These are phyloP conservation scores for Adelphocoris suturalis DNA, from an alignment of 2,888 invertebrate species.

Conservation along the genomic window DNA sequence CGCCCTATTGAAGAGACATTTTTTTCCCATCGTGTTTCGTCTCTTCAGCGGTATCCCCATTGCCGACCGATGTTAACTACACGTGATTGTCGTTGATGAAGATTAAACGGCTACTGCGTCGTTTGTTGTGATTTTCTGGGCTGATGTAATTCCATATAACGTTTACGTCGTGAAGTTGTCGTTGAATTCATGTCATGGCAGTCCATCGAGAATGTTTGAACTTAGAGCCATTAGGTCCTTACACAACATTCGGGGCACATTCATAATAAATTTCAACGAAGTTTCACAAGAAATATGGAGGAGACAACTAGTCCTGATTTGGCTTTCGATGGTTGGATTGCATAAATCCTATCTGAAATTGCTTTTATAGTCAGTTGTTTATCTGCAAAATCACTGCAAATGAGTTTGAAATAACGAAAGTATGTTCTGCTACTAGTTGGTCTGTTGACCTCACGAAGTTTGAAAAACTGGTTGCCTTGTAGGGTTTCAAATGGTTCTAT, in stretches of 20 bases:
- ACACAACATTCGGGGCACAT: not conserved
- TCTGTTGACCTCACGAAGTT: too few species aligned
- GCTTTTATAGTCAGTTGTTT: too few species aligned
- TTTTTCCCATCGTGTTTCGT: not conserved
- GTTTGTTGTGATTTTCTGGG: slow-evolving; percentile 45
- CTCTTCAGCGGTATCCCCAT: slow-evolving; percentile 19
- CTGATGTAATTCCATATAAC: slow-evolving; percentile 18
- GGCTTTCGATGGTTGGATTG: too few species aligned
- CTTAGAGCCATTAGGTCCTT: not conserved
- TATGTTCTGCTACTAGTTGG: too few species aligned
- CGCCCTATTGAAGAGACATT: not conserved
- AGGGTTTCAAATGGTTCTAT: too few species aligned
- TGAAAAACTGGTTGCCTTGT: too few species aligned
- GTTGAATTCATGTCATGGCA: slow-evolving; percentile 16
- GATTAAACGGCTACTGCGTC: slow-evolving; percentile 34
- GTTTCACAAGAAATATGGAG: not conserved
- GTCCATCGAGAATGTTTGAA: not conserved
- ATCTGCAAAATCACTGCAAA: too few species aligned
- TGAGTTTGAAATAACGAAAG: too few species aligned
- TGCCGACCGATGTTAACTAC: slow-evolving; percentile 22
- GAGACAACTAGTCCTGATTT: too few species aligned
- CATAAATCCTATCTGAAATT: too few species aligned
- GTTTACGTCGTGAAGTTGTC: not conserved
- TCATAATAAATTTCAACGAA: not conserved
- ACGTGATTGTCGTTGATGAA: slow-evolving; percentile 43